Conservation (phyloP, 2,113 vertebrate genomes). For the Tupaia tana region DNA sequence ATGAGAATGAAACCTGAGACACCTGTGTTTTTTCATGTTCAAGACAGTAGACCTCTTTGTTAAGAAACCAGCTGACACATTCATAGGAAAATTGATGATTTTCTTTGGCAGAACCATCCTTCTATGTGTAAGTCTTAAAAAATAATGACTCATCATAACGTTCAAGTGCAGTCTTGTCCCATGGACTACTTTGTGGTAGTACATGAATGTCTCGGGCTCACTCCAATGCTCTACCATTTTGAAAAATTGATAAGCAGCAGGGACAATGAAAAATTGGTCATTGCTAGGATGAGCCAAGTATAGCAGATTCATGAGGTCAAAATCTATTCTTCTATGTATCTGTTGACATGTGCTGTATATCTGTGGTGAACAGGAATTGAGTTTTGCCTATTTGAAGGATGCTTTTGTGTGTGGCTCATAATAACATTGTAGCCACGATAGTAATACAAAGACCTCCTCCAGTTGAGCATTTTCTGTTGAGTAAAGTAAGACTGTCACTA, state of each 20-base stretch:
- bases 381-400: slow-evolving; percentile 31
- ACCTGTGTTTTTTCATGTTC: not conserved
- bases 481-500: not conserved
- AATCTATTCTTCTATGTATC: not conserved
- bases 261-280: not conserved
- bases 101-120: not conserved
- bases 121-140: not conserved
- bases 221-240: not conserved
- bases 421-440: not conserved
- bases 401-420: slow-evolving; percentile 29
- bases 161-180: not conserved
- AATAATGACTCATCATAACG: not conserved
- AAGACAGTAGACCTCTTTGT: not conserved
- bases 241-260: slow-evolving; percentile 28
- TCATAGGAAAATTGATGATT: not conserved
- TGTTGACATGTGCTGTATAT: not conserved
- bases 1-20: not conserved
- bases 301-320: not conserved
- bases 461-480: not conserved
- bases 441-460: not conserved
- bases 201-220: not conserved
- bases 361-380: not conserved
- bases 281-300: not conserved
- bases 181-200: not conserved
- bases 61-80: not conserved